Evolutionary conservation across 2,797 vertebrate species (phyloP).

Genomic region (Echeneis naucrates): DNA sequence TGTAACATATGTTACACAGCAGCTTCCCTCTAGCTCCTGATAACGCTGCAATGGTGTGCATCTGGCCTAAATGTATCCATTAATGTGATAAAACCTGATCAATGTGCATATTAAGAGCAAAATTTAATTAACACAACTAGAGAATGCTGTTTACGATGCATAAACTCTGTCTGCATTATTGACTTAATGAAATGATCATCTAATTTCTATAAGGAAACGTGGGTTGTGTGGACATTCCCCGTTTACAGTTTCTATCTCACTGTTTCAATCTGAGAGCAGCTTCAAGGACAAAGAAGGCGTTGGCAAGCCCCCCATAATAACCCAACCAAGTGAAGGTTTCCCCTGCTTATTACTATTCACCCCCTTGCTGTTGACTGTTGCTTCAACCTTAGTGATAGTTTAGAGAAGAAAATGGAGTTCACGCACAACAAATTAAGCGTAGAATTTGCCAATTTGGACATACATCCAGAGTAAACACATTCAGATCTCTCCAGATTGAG

Average conservation of each 20-base stretch:
- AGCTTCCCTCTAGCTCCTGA: neutral
- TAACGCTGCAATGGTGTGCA: neutral
- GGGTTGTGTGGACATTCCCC: conserved; percentile 16
- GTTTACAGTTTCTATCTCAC: neutral
- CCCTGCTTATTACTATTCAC: neutral
- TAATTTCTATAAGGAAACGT: conserved; percentile 18
- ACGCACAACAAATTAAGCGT: conserved; percentile 2
- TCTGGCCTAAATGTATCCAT: conserved; percentile 1
- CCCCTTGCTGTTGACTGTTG: conserved; percentile 1
- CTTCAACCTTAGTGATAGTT: conserved; percentile 9
- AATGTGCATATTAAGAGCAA: conserved; percentile 23
- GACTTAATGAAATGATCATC: conserved; percentile 43
- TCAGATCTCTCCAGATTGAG: neutral
- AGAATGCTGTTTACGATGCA: conserved; percentile 28
- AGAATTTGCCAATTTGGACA: conserved; percentile 25
- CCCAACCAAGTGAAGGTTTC: no score
- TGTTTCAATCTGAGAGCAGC: neutral
- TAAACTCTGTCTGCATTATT: conserved; percentile 30
- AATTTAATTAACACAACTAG: conserved; percentile 38
- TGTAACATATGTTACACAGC: neutral
- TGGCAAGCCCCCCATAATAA: neutral
- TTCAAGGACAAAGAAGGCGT: conserved; percentile 4
- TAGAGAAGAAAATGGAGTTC: conserved; percentile 20
- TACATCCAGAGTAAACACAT: conserved; percentile 13
- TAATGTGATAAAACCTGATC: conserved; percentile 11